phyloP scores from a whole-genome alignment of 2,113 vertebrate species.

The Cavia aperea region DNA sequence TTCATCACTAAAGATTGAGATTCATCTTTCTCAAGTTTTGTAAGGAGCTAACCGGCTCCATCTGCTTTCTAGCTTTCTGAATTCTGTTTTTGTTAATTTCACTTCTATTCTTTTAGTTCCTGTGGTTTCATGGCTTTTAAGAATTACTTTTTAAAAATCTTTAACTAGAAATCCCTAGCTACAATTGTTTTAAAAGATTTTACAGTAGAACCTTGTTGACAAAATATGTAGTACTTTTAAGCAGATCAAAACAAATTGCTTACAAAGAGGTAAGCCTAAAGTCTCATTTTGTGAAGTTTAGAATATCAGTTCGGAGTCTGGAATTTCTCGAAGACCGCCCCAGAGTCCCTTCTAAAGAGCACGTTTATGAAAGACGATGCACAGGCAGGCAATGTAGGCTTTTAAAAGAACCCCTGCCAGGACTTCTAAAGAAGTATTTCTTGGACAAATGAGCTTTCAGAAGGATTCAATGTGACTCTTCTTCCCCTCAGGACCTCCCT shows the following conservation, averaged over 20 bases:
- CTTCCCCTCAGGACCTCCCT: background rate
- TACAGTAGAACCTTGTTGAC: slow-evolving; percentile 17
- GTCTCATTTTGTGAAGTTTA: slow-evolving; percentile 18
- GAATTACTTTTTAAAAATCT: slow-evolving; percentile 6
- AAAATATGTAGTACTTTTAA: slow-evolving; percentile 43
- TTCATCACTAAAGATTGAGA: background rate
- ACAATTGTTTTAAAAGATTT: slow-evolving; percentile 3
- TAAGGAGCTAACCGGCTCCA: background rate
- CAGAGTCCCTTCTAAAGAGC: background rate
- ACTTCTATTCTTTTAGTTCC: background rate
- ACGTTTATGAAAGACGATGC: background rate
- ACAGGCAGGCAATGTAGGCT: background rate
- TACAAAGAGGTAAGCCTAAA: background rate
- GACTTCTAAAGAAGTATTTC: background rate
- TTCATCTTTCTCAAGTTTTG: slow-evolving; percentile 8
- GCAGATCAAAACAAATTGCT: slow-evolving; percentile 41
- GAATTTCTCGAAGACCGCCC: background rate
- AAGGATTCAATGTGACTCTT: background rate
- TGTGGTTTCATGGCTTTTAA: slow-evolving; percentile 5
- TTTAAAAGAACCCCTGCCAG: background rate
- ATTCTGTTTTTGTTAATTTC: background rate
- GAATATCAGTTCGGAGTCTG: background rate
- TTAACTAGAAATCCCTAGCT: slow-evolving; percentile 28
- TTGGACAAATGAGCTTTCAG: background rate
- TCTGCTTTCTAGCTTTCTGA: slow-evolving; percentile 31